Evolutionary conservation across 2,888 invertebrate species (phyloP), one percentile per base, ranked within the genome.

Genomic region (Pherbina coryleti): DNA sequence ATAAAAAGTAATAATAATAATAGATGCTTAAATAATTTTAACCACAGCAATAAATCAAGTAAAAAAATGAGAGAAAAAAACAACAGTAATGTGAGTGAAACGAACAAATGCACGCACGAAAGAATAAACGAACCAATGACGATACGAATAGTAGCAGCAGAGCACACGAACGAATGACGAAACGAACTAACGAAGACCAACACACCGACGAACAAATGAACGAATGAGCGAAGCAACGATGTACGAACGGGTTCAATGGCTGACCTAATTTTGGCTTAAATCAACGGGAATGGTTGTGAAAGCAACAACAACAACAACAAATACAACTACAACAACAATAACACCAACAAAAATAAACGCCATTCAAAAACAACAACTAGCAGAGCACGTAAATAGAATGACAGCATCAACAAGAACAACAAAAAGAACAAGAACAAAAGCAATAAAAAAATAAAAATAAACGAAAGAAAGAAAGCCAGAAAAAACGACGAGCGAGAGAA

Each of bases 241-340:
- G 51, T 22, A 80, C 79, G 84, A 87, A 86, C 86, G 87, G 88
- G 87, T 87, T 87, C 87, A 87, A 89, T 89, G 89, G 88, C 89
- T 89, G 89, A 89, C 89, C 89, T 85, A 89, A 89, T 89, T 89
- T 88, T 49, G 3, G 19, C n/a, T 76, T 55, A 70, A 76, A 44
- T 70, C 76, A 70, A 76, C 76, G 76, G 76, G 76, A 76, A 78
- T 66, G 64, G 73, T 74, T 55, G 74, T 71, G 73, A 67, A 72
- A 71, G 57, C 72, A 73, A 49, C 75, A 77, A 57, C 74, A 76
- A 67, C 57, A 71, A 53, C 67, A 69, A 53, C n/a, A n/a, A n/a
- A n/a, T n/a, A n/a, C 73, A 73, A 55, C 57, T 14, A 31, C 7
- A 14, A 14, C 53, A 55, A 51, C 31, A 75, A 75, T 14, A 75